Percentiles rank a stretch among this genome's conserved stretches.
Evolutionary conservation across 2,888 invertebrate genomes (phyloP).

Genomic region (Ophion costatus): DNA sequence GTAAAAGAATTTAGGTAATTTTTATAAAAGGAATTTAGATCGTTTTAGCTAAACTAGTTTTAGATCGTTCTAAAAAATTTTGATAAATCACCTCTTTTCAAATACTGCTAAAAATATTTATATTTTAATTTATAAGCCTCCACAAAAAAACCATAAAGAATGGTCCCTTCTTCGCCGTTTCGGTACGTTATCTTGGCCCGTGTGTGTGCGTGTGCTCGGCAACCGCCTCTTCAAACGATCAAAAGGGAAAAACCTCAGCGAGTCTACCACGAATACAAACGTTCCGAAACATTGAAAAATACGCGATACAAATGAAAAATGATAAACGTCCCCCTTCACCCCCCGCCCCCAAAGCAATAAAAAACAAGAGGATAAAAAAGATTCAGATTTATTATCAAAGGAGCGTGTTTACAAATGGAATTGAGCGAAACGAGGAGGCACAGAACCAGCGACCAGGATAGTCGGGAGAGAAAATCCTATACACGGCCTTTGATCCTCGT

Average conservation of each 20-base stretch:
- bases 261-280: conserved; percentile 27
- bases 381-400: conserved; percentile 50
- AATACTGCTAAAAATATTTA: neutral
- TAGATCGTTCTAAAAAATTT: neutral
- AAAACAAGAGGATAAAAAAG: conserved; percentile 10
- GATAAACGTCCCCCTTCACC: neutral
- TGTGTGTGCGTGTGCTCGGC: conserved; percentile 12
- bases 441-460: conserved; percentile 23
- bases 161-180: conserved; percentile 15
- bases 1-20: too few species aligned
- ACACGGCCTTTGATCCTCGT: conserved; percentile 41
- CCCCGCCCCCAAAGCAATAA: neutral
- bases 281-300: conserved; percentile 2
- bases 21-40: too few species aligned
- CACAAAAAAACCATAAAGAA: neutral
- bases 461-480: conserved; percentile 30
- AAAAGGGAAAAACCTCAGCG: conserved; percentile 22
- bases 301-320: conserved; percentile 6
- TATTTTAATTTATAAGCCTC: neutral
- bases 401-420: conserved; percentile 28
- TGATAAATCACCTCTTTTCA: neutral
- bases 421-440: conserved; percentile 6
- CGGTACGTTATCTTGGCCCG: neutral
- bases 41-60: neutral
- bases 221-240: conserved; percentile 46